Evolutionary conservation across 2,888 invertebrate species (phyloP).

Genomic region (Tipula vernalis): DNA sequence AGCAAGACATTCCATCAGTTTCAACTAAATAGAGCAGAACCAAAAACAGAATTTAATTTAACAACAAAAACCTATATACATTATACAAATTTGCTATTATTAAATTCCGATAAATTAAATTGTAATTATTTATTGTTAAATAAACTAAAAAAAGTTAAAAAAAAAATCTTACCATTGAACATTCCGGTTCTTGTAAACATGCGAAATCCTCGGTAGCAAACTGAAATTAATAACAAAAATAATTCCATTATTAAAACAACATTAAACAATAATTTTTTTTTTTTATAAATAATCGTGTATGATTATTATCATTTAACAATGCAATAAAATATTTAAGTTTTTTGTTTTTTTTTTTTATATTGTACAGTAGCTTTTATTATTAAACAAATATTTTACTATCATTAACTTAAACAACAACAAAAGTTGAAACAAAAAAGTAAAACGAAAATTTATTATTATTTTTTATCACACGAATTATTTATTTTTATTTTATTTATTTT

Average conservation of each 20-base stretch:
- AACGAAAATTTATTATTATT: neutral
- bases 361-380: neutral
- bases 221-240: constrained; percentile 5
- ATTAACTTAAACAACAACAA: neutral
- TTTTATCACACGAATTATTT: constrained; percentile 4
- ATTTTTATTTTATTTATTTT: neutral
- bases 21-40: neutral
- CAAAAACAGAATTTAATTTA: neutral
- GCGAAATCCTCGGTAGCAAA: neutral
- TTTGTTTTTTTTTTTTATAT: neutral
- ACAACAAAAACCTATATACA: neutral
- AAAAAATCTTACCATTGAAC: constrained; percentile 7
- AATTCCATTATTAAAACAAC: neutral
- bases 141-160: neutral
- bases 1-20: neutral
- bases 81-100: neutral
- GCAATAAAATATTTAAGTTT: constrained; percentile 1
- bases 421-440: neutral
- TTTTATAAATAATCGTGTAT: neutral
- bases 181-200: neutral
- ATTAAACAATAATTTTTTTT: neutral
- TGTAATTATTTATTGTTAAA: neutral
- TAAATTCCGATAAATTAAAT: neutral
- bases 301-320: constrained; percentile 4
- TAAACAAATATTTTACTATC: neutral